These are phyloP conservation scores for Carettochelys insculpta DNA, from an alignment of 2,113 vertebrate species.

Conservation along the genomic window DNA sequence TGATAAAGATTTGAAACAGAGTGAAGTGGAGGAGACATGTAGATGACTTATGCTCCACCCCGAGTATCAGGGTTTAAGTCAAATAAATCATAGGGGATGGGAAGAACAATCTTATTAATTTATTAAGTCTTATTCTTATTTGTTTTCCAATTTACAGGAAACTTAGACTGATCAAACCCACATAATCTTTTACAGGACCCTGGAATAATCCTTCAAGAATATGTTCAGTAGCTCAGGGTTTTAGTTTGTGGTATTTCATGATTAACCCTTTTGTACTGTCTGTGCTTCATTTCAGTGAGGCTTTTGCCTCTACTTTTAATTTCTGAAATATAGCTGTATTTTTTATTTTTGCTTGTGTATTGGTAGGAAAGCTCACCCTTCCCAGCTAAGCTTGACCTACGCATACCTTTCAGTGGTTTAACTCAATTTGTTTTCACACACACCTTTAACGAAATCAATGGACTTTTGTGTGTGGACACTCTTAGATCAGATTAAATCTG, in stretches of 20 bases:
- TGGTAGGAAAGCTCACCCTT: not conserved
- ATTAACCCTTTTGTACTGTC: slow-evolving; percentile 66
- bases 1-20: not conserved
- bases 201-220: slow-evolving; percentile 58
- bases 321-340: slow-evolving; percentile 46
- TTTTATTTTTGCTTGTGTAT: slow-evolving; percentile 21
- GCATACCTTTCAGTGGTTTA: slow-evolving; percentile 28
- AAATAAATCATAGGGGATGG: not conserved
- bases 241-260: slow-evolving; percentile 59
- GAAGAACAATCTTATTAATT: not conserved
- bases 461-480: not conserved
- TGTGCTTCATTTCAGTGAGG: slow-evolving; percentile 63
- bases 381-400: slow-evolving; percentile 33
- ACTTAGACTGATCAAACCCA: not conserved
- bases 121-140: not conserved
- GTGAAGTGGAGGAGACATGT: too few relatives aligned
- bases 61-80: too few relatives aligned
- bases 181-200: slow-evolving; percentile 41
- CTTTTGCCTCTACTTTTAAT: slow-evolving; percentile 57
- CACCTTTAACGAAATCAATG: not conserved
- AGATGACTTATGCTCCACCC: too few relatives aligned
- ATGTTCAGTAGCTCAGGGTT: slow-evolving; percentile 33
- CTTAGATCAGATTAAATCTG: not conserved
- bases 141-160: not conserved
- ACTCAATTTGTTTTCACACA: not conserved